A percentile compares a stretch with the other conserved stretches of the same genome.
Evolutionary conservation across 2,797 vertebrate species (phyloP).

Genomic region (Odontamblyopus lacepedii): DNA sequence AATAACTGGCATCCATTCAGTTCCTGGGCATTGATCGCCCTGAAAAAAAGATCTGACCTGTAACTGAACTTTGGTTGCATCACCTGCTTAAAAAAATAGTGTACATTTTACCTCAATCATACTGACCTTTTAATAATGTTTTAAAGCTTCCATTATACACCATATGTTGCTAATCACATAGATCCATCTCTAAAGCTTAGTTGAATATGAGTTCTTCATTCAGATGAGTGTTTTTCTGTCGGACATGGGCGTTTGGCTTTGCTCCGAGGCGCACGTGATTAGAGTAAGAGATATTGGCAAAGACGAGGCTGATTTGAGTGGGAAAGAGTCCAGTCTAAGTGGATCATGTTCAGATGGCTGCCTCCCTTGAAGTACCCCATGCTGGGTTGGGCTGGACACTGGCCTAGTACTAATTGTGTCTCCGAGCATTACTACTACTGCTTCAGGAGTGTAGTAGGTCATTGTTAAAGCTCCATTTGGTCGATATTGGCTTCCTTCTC

Average conservation of each 20-base stretch:
- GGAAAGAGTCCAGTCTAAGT: constrained; percentile 59
- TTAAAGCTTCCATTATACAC: too few species aligned
- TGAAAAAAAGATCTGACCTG: too few species aligned
- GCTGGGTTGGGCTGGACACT: constrained; percentile 12
- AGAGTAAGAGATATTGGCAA: constrained; percentile 47
- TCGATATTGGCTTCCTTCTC: constrained; percentile 3
- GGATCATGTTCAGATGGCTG: constrained; percentile 64
- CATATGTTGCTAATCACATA: neutral
- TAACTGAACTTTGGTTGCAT: too few species aligned
- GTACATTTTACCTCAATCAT: too few species aligned
- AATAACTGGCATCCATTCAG: too few species aligned
- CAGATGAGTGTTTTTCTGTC: constrained; percentile 22
- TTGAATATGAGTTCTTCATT: constrained; percentile 1
- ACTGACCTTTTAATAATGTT: too few species aligned
- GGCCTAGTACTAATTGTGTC: neutral
- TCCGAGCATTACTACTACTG: neutral
- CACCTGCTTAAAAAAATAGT: too few species aligned
- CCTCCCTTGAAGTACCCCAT: constrained; percentile 35
- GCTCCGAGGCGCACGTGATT: constrained; percentile 40
- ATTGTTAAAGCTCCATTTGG: neutral
- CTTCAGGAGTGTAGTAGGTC: neutral
- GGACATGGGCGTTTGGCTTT: constrained; percentile 48
- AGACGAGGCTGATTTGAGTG: constrained; percentile 62
- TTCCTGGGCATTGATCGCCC: too few species aligned
- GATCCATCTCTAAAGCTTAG: neutral